phyloP scores from a whole-genome alignment of 2,888 invertebrate species.

The Strigamia crassipes region DNA sequence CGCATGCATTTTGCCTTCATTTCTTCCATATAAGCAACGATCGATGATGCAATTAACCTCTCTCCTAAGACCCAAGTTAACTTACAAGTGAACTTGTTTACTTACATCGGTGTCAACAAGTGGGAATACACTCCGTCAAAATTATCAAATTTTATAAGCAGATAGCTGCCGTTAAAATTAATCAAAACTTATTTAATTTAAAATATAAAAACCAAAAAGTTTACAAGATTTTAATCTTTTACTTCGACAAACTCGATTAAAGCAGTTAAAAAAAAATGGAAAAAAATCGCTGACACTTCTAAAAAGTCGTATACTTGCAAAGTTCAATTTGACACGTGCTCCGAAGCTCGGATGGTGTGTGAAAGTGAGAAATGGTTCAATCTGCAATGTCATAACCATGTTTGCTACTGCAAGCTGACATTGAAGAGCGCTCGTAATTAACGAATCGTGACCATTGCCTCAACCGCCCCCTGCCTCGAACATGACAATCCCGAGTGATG shows the following conservation, averaged over 20 bases:
- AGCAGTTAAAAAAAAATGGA: too few relatives aligned
- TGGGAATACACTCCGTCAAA: not conserved
- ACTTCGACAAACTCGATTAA: conserved; percentile 27
- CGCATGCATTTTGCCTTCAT: conserved; percentile 1
- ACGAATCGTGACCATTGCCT: conserved; percentile 24
- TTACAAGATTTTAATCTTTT: too few relatives aligned
- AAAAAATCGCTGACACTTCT: not conserved
- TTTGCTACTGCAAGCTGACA: conserved; percentile 40
- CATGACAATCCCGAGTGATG: conserved; percentile 18
- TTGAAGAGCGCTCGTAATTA: conserved; percentile 35
- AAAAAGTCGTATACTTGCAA: not conserved
- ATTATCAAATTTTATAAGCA: not conserved
- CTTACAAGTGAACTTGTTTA: not conserved
- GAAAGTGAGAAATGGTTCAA: conserved; percentile 41
- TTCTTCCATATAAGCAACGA: not conserved
- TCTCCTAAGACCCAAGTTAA: not conserved
- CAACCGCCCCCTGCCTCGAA: not conserved
- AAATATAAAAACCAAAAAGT: too few relatives aligned
- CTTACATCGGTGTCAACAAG: not conserved
- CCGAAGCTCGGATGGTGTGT: not conserved
- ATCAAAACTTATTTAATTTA: too few relatives aligned
- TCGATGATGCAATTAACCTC: conserved; percentile 35
- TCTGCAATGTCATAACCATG: conserved; percentile 32
- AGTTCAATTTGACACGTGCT: conserved; percentile 35
- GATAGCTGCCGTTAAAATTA: too few relatives aligned